Evolutionary conservation across 1,140 invertebrate species (phyloP).

Genomic region (Orchestia grillus): DNA sequence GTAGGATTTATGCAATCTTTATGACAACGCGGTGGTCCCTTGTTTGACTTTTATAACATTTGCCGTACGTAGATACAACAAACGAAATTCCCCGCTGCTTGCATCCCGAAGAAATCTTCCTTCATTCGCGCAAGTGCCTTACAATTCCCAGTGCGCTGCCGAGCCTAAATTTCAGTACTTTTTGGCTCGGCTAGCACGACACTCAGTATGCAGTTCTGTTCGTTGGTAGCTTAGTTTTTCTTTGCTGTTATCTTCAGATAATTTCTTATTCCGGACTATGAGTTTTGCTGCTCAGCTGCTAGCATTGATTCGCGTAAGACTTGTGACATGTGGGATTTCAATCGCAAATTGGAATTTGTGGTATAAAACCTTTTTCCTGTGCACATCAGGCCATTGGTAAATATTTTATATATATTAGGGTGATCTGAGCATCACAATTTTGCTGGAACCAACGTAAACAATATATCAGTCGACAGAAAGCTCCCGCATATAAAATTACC

Average conservation of each 20-base stretch:
- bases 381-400: too few relatives aligned
- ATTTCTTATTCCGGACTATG: neutral
- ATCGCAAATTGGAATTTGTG: neutral
- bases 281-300: neutral
- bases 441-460: too few relatives aligned
- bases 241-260: neutral
- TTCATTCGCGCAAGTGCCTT: neutral
- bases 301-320: neutral
- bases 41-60: neutral
- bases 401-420: too few relatives aligned
- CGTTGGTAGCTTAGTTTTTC: neutral
- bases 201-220: neutral
- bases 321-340: neutral
- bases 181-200: neutral
- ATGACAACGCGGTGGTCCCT: neutral
- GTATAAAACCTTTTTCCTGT: too few relatives aligned
- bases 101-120: neutral
- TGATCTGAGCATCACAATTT: too few relatives aligned
- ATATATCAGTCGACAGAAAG: too few relatives aligned
- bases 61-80: neutral
- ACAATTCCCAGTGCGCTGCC: neutral
- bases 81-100: neutral
- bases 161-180: neutral
- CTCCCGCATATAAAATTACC: too few relatives aligned
- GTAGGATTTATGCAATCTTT: too few relatives aligned